Evolutionary conservation across 2,797 vertebrate genomes (phyloP), one percentile per base, ranked within the genome.

Genomic region (Premnoplex brunnescens): DNA sequence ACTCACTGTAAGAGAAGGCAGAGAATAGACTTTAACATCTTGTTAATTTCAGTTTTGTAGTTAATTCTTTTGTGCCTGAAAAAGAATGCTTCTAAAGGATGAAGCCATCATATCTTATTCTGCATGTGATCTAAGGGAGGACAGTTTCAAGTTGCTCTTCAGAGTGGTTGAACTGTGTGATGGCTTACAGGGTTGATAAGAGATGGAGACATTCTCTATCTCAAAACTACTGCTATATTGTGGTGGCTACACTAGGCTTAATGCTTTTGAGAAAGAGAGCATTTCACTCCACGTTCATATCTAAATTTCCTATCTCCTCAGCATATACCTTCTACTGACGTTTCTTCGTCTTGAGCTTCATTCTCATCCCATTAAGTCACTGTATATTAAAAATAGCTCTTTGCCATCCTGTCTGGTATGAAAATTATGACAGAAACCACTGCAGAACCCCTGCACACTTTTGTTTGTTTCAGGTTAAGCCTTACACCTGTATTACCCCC

Each of bases 401-500:
- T 89, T 37, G 2, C 16, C 78, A 20, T 87, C 12, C 36, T 1
- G 0, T 60, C 28, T 85, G 30, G 16, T 88, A 9, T 54, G 30
- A 88, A 54, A 27, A 39, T 69, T 60, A 37, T 46, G 22, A 7
- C 46, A 49, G 8, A 30, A 83, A 48, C 9, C 64, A 32, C 18
- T 68, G 15, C 37, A 68, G 32, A 32, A 80, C 16, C 7, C 10
- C n/a, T n/a, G 4, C 19, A 54, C 12, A 2, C 8, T 54, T 79
- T 10, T 12, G 6, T 46, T 23, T 46, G 32, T 74, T 80, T 80
- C n/a, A 71, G 8, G 74, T 36, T 43, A 51, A 69, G 7, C 6
- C 8, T 6, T 59, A 48, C 8, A 77, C 4, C 20, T 8, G 1
- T 26, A 12, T 55, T 37, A 39, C 5, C 2, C 21, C 6, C 8